A percentile compares a stretch with the other conserved stretches of the same genome.
phyloP scores from a whole-genome alignment of 2,888 invertebrate genomes.

The Nomada flava region DNA sequence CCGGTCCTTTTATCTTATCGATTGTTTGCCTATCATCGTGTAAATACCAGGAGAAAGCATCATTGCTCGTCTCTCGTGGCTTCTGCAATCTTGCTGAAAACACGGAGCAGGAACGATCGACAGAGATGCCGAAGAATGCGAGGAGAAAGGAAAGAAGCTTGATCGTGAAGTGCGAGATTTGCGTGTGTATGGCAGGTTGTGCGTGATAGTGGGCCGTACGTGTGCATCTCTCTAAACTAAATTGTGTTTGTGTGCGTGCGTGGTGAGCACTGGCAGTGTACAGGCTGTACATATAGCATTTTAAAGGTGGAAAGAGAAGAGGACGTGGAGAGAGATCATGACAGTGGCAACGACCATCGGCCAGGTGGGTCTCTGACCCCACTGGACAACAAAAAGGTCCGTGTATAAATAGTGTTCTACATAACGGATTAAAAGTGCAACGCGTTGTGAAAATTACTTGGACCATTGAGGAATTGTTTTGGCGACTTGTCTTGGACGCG shows the following conservation, averaged over 20 bases:
- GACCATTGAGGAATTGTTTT: conserved; percentile 5
- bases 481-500: not conserved
- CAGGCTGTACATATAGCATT: conserved; percentile 11
- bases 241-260: conserved; percentile 18
- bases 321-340: conserved; percentile 53
- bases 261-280: conserved; percentile 14
- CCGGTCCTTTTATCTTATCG: conserved; percentile 56
- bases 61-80: not conserved
- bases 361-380: conserved; percentile 75
- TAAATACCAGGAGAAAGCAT: conserved; percentile 7
- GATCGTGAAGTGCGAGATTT: conserved; percentile 51
- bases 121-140: conserved; percentile 38
- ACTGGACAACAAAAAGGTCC: conserved; percentile 35
- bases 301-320: conserved; percentile 43
- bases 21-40: not conserved
- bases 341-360: conserved; percentile 61
- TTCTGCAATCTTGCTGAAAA: not conserved
- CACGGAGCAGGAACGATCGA: not conserved
- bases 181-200: conserved; percentile 36
- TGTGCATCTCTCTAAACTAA: conserved; percentile 23
- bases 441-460: not conserved
- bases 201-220: conserved; percentile 1
- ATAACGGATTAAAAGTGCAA: conserved; percentile 20
- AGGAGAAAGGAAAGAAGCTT: conserved; percentile 63
- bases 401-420: conserved; percentile 20